Conservation (phyloP, 2,888 invertebrate genomes). For the Mythimna ferrago region DNA sequence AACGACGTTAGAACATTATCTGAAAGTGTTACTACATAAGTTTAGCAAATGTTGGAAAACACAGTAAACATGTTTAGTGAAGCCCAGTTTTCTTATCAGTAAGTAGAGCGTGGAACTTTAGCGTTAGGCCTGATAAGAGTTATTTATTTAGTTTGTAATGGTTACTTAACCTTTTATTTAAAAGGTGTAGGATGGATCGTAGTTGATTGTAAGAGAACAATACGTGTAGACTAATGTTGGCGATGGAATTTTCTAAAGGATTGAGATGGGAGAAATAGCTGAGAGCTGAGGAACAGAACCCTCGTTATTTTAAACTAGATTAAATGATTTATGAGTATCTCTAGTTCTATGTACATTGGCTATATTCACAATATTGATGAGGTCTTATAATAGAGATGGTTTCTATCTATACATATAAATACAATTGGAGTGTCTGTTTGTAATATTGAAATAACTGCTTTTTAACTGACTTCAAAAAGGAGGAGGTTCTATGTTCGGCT, state of each 20-base stretch:
- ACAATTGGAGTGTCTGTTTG: no score
- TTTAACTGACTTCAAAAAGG: no score
- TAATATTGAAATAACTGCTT: no score
- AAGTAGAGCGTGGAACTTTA: slow-evolving; percentile 14
- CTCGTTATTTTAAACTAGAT: not conserved
- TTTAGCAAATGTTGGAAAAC: slow-evolving; percentile 12
- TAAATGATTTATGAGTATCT: not conserved
- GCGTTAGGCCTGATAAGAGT: slow-evolving; percentile 28
- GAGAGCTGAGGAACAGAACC: not conserved
- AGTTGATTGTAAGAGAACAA: slow-evolving; percentile 15
- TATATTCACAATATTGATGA: no score
- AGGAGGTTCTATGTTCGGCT: no score
- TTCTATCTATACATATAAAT: no score
- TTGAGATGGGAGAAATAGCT: not conserved
- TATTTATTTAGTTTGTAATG: slow-evolving; percentile 35
- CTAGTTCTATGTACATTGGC: no score
- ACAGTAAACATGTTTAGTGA: slow-evolving; percentile 25
- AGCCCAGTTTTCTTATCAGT: slow-evolving; percentile 39
- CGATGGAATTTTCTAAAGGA: not conserved
- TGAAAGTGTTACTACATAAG: slow-evolving; percentile 17
- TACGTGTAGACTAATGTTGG: not conserved
- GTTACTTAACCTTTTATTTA: slow-evolving; percentile 1
- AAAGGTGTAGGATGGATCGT: slow-evolving; percentile 21
- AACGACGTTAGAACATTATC: slow-evolving; percentile 45
- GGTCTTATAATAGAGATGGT: no score